Conservation (phyloP, 2,888 invertebrate genomes). For the Mechanitis mazaeus region DNA sequence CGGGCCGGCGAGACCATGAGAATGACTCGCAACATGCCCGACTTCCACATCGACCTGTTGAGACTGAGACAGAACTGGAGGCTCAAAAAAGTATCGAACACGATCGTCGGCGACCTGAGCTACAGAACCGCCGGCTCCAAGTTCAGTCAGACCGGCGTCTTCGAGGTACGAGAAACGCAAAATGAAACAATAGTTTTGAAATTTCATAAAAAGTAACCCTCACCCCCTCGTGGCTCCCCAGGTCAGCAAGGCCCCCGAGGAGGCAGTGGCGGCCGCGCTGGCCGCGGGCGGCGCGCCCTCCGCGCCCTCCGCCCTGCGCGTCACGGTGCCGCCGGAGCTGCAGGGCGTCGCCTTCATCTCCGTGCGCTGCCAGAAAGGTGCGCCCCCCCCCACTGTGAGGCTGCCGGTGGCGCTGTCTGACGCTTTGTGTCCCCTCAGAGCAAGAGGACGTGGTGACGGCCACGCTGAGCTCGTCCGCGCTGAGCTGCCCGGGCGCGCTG, state of each 20-base stretch:
- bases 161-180: slow-evolving; percentile 81
- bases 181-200: too few relatives aligned
- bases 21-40: slow-evolving; percentile 84
- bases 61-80: slow-evolving; percentile 95
- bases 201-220: too few relatives aligned
- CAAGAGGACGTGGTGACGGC: slow-evolving; percentile 93
- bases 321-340: slow-evolving; percentile 94
- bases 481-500: slow-evolving; percentile 80
- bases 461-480: slow-evolving; percentile 85
- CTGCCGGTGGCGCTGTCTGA: too few relatives aligned
- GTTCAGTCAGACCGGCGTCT: slow-evolving; percentile 94
- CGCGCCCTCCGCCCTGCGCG: slow-evolving; percentile 87
- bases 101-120: slow-evolving; percentile 96
- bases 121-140: slow-evolving; percentile 97
- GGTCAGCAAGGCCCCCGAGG: slow-evolving; percentile 91
- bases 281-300: slow-evolving; percentile 59
- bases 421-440: slow-evolving; percentile 68
- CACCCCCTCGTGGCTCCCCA: slow-evolving; percentile 25
- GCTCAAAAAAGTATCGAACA: slow-evolving; percentile 95
- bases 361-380: slow-evolving; percentile 94
- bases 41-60: slow-evolving; percentile 94
- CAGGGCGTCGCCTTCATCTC: slow-evolving; percentile 98
- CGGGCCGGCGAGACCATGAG: slow-evolving; percentile 87
- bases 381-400: neutral
- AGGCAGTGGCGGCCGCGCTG: slow-evolving; percentile 73